Evolutionary conservation across 92 coral and sea anemone species (phyloP).

Genomic region (Desmophyllum pertusum): DNA sequence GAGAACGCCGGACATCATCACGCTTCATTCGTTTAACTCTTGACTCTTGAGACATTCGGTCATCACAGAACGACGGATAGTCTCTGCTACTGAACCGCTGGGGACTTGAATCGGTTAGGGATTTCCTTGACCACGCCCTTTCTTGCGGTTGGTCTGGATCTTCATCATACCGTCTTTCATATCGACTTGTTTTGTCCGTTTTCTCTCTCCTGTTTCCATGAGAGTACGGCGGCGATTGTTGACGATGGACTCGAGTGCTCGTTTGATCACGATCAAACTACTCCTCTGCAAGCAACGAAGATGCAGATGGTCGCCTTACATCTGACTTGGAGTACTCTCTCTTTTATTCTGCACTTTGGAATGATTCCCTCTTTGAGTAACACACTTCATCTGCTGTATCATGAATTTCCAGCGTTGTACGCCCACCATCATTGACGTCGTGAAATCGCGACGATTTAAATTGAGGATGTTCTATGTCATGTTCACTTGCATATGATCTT

Average conservation of each 20-base stretch:
- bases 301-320: not conserved
- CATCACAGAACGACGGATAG: not conserved
- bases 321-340: not conserved
- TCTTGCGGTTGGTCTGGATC: not conserved
- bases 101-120: not conserved
- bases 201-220: not conserved
- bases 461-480: not conserved
- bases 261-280: not conserved
- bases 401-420: not conserved
- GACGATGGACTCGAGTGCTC: not conserved
- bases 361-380: not conserved
- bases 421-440: not conserved
- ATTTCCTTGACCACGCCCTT: not conserved
- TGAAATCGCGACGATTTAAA: not conserved
- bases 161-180: not conserved
- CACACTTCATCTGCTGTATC: not conserved
- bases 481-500: not conserved
- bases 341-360: not conserved
- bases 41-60: not conserved
- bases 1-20: not conserved
- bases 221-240: not conserved
- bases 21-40: not conserved
- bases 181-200: not conserved
- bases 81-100: not conserved
- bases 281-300: not conserved